Evolutionary conservation across 2,113 vertebrate genomes (phyloP).

Genomic region (Anas platyrhynchos): DNA sequence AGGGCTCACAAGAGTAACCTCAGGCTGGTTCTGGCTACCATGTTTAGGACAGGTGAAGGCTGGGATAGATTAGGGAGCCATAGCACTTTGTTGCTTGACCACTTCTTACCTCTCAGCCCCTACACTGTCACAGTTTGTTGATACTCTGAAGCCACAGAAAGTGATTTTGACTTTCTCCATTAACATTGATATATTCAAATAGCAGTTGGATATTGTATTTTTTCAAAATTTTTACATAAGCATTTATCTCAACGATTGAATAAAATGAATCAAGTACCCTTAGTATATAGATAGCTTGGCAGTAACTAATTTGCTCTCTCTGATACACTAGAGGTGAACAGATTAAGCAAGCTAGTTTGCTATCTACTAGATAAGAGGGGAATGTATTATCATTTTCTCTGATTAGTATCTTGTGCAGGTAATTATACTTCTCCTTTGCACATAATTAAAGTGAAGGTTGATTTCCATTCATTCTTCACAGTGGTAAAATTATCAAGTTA

Average conservation of each 20-base stretch:
- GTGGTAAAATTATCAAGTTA: slow-evolving; percentile 82
- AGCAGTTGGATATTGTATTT: slow-evolving; percentile 18
- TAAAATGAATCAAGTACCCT: slow-evolving; percentile 22
- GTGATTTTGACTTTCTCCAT: not conserved
- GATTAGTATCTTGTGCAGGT: slow-evolving; percentile 78
- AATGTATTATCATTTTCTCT: slow-evolving; percentile 76
- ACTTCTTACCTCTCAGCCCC: not conserved
- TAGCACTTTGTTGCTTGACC: not conserved
- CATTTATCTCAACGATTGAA: slow-evolving; percentile 49
- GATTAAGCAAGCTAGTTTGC: slow-evolving; percentile 73
- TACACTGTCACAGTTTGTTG: not conserved
- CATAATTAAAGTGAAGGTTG: slow-evolving; percentile 79
- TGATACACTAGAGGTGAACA: slow-evolving; percentile 67
- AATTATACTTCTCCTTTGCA: slow-evolving; percentile 81
- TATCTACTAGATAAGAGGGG: slow-evolving; percentile 71
- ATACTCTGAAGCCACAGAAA: not conserved
- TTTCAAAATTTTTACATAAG: slow-evolving; percentile 12
- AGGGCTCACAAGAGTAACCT: not conserved
- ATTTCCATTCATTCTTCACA: slow-evolving; percentile 78
- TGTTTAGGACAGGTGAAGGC: not conserved
- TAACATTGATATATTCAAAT: slow-evolving; percentile 39
- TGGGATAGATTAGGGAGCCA: not conserved
- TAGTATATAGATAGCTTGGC: slow-evolving; percentile 37
- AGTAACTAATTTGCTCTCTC: slow-evolving; percentile 68
- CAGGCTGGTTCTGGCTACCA: not conserved